phyloP scores from a whole-genome alignment of 2,113 vertebrate species.

The Salvelinus namaycush region DNA sequence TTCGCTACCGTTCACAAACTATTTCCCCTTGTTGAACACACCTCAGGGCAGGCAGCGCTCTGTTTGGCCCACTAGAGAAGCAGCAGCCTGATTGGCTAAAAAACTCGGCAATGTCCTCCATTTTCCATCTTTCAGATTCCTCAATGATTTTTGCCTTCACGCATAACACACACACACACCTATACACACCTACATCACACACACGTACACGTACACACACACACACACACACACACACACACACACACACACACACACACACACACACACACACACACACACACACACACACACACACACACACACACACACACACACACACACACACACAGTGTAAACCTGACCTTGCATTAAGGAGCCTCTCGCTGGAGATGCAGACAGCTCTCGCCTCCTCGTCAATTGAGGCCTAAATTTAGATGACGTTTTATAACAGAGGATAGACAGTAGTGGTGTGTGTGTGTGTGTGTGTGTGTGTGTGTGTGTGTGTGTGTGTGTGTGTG shows the following conservation, averaged over 20 bases:
- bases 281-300: too few species aligned
- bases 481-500: background rate
- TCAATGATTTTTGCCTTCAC: slow-evolving; percentile 8
- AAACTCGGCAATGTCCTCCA: slow-evolving; percentile 9
- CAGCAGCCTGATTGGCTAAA: slow-evolving; percentile 5
- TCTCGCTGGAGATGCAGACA: background rate
- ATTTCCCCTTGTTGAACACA: background rate
- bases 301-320: too few species aligned
- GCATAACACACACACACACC: background rate
- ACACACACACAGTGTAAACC: background rate
- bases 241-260: background rate
- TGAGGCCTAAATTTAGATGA: slow-evolving; percentile 14
- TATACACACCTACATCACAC: background rate
- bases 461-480: background rate
- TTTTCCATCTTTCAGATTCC: background rate
- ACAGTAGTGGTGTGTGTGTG: background rate
- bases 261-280: background rate
- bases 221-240: background rate
- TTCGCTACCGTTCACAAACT: too few species aligned
- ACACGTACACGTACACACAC: background rate
- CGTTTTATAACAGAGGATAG: background rate
- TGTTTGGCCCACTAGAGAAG: background rate
- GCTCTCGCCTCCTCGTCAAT: slow-evolving; percentile 8
- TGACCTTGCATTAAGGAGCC: slow-evolving; percentile 16
- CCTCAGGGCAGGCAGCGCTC: background rate